A percentile compares a stretch with the other conserved stretches of the same genome.
phyloP scores from a whole-genome alignment of 2,888 invertebrate species.

The Drosophila flavopinicola region DNA sequence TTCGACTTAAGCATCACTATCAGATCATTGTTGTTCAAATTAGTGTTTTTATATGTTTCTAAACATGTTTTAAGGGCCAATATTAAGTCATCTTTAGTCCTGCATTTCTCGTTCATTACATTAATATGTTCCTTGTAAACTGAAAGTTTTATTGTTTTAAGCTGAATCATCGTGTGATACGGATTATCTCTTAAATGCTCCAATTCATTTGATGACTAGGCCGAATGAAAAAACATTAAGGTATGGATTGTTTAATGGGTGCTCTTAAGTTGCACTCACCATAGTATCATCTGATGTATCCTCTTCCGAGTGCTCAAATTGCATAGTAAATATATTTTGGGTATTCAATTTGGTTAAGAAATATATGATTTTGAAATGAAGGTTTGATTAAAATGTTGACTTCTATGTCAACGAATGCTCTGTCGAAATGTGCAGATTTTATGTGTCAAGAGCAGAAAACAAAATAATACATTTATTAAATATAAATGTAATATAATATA shows the following conservation, averaged over 20 bases:
- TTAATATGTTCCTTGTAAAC: constrained; percentile 39
- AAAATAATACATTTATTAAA: too few species aligned
- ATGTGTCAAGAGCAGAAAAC: too few species aligned
- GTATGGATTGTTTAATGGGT: not conserved
- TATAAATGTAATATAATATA: too few species aligned
- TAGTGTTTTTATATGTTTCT: constrained; percentile 33
- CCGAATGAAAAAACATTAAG: not conserved
- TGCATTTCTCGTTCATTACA: constrained; percentile 35
- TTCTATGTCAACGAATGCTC: not conserved
- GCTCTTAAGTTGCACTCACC: constrained; percentile 9
- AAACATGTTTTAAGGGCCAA: constrained; percentile 31
- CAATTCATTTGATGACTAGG: constrained; percentile 27
- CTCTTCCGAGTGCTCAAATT: constrained; percentile 27
- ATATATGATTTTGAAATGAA: constrained; percentile 15
- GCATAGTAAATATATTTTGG: constrained; percentile 32
- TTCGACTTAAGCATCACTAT: constrained; percentile 25
- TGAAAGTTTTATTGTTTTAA: constrained; percentile 29
- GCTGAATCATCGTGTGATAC: constrained; percentile 20
- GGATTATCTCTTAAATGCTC: constrained; percentile 19
- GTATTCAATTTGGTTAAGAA: too few species aligned
- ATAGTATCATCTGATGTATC: constrained; percentile 18
- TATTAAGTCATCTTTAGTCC: constrained; percentile 36
- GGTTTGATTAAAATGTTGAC: constrained; percentile 3
- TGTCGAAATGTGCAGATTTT: too few species aligned
- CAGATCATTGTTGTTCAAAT: constrained; percentile 19